Percentiles rank a stretch among this genome's conserved stretches.
Conservation (phyloP, 2,113 vertebrate species). For the Eidolon helvum region DNA sequence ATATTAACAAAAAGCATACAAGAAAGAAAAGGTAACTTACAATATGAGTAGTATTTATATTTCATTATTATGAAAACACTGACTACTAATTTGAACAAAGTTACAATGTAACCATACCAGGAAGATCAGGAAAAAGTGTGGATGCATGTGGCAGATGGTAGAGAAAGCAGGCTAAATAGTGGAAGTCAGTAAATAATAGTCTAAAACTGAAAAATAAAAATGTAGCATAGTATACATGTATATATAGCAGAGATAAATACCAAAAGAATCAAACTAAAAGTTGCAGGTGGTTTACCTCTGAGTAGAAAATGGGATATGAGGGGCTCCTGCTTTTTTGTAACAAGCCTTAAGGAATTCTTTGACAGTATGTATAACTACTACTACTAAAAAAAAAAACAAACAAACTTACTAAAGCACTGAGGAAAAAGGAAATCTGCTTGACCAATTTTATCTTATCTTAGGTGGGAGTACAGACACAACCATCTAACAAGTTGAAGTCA, state of each 20-base stretch:
- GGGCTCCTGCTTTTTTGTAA: neutral
- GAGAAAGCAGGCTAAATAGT: neutral
- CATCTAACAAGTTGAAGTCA: neutral
- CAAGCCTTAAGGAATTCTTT: neutral
- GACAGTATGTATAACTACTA: neutral
- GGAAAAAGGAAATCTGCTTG: neutral
- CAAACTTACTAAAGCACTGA: neutral
- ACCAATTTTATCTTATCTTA: neutral
- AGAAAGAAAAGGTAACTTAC: neutral
- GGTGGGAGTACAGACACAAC: neutral
- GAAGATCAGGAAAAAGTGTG: neutral
- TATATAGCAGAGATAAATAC: neutral
- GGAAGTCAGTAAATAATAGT: neutral
- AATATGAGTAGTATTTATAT: neutral
- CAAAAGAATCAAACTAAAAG: neutral
- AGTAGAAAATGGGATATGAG: neutral
- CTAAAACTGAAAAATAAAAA: conserved; percentile 1
- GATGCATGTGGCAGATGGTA: neutral
- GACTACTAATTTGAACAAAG: neutral
- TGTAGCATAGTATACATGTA: neutral
- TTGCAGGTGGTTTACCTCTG: neutral
- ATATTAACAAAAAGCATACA: neutral
- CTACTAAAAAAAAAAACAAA: neutral
- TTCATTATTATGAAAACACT: neutral
- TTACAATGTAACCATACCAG: neutral